Conservation (phyloP, 1,140 invertebrate genomes). For the Apis laboriosa region DNA sequence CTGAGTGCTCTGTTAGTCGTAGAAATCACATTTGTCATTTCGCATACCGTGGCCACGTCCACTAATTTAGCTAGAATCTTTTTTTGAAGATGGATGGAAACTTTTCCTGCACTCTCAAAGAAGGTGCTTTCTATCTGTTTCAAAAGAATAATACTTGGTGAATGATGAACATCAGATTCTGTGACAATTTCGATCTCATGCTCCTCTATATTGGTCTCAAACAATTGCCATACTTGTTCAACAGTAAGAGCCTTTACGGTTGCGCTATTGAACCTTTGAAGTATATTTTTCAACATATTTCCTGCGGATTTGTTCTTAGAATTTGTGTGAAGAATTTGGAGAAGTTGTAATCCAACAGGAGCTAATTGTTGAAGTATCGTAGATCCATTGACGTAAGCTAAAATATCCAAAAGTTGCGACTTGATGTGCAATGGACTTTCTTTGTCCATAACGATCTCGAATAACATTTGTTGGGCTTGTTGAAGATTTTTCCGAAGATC, state of each 20-base stretch:
- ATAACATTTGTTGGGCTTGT: constrained; percentile 66
- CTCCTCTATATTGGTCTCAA: constrained; percentile 67
- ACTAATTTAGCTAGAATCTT: constrained; percentile 75
- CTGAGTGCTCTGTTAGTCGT: constrained; percentile 85
- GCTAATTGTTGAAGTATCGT: constrained; percentile 77
- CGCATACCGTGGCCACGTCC: constrained; percentile 75
- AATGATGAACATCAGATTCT: constrained; percentile 40
- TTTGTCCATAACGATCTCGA: constrained; percentile 61
- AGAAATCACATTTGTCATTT: constrained; percentile 81
- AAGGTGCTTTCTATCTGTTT: constrained; percentile 83
- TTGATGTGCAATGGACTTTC: constrained; percentile 77
- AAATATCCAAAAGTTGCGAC: constrained; percentile 77
- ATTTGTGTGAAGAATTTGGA: constrained; percentile 45
- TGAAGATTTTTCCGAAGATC: constrained; percentile 68
- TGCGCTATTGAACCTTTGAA: constrained; percentile 73
- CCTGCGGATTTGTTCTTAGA: constrained; percentile 62
- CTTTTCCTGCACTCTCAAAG: constrained; percentile 60
- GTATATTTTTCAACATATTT: constrained; percentile 71
- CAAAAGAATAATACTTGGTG: constrained; percentile 71
- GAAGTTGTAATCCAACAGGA: constrained; percentile 66
- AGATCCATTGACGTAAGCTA: constrained; percentile 82
- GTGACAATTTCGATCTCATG: constrained; percentile 54
- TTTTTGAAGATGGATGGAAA: constrained; percentile 63
- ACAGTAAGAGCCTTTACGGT: constrained; percentile 74
- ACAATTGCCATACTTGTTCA: constrained; percentile 73